Conservation (phyloP, 23 tunicate genomes). For the Aplidium turbinatum region DNA sequence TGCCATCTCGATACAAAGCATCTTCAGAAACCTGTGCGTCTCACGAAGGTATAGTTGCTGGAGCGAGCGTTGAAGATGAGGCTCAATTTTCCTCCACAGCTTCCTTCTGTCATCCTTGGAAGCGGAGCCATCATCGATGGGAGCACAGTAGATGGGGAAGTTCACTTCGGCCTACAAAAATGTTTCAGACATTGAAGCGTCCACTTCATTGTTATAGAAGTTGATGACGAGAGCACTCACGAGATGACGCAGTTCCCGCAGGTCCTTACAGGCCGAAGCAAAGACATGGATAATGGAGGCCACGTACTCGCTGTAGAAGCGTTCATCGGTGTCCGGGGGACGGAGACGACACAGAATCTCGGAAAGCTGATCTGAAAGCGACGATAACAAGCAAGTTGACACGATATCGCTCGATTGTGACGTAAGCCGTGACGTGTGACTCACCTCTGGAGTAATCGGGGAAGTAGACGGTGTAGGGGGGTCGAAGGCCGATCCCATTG, state of each 20-base stretch:
- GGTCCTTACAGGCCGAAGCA: slow-evolving; percentile 60
- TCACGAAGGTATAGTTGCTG: slow-evolving; percentile 62
- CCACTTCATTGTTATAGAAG: not conserved
- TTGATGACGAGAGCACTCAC: slow-evolving; percentile 30
- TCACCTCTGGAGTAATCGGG: slow-evolving; percentile 80
- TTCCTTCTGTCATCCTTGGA: slow-evolving; percentile 43
- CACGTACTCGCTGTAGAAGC: slow-evolving; percentile 60
- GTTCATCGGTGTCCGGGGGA: slow-evolving; percentile 48
- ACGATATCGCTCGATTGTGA: not conserved
- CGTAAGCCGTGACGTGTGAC: no score
- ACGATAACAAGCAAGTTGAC: not conserved
- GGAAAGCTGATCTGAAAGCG: slow-evolving; percentile 56
- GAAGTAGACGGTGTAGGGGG: slow-evolving; percentile 59
- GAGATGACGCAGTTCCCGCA: slow-evolving; percentile 72
- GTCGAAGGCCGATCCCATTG: slow-evolving; percentile 14
- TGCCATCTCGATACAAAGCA: not conserved
- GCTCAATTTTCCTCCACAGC: slow-evolving; percentile 79
- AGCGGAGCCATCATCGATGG: slow-evolving; percentile 42
- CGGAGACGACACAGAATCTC: slow-evolving; percentile 55
- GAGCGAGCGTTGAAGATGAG: slow-evolving; percentile 46
- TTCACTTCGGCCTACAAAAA: slow-evolving; percentile 58
- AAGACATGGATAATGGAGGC: slow-evolving; percentile 62
- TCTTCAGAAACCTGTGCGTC: slow-evolving; percentile 1
- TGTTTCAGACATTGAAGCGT: not conserved
- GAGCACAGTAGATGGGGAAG: slow-evolving; percentile 54